A percentile compares a stretch with the other conserved stretches of the same genome.
Conservation (phyloP, 2,113 vertebrate species). For the Hypanus sabinus region DNA sequence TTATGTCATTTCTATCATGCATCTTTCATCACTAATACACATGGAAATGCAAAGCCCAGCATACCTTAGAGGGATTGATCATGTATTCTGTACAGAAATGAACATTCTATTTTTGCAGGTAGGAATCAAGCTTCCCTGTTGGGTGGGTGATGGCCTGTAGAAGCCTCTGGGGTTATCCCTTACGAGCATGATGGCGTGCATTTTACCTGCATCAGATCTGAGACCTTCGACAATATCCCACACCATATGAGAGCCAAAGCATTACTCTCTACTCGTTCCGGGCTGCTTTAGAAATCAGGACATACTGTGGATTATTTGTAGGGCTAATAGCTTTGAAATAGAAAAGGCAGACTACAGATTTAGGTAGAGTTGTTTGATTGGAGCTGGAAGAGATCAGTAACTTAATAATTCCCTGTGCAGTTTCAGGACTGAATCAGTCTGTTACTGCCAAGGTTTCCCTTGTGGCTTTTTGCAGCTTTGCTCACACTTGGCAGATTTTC, state of each 20-base stretch:
- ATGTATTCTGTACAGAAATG: background rate
- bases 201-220: background rate
- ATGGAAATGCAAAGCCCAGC: background rate
- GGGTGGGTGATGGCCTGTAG: background rate
- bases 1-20: background rate
- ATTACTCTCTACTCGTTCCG: background rate
- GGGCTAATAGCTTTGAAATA: background rate
- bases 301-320: background rate
- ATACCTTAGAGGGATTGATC: background rate
- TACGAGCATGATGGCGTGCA: background rate
- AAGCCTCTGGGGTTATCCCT: background rate
- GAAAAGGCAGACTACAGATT: background rate
- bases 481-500: slow-evolving; percentile 1
- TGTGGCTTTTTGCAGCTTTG: background rate
- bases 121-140: background rate
- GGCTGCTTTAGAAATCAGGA: background rate
- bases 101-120: background rate
- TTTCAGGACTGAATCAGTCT: background rate
- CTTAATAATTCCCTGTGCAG: background rate
- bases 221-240: background rate
- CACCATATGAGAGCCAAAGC: background rate
- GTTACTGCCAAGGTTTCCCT: background rate
- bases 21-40: background rate
- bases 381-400: background rate
- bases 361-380: background rate